A percentile compares a stretch with the other conserved stretches of the same genome.
phyloP scores from a whole-genome alignment of 2,888 invertebrate species.

The Dicranocentrus wangi region DNA sequence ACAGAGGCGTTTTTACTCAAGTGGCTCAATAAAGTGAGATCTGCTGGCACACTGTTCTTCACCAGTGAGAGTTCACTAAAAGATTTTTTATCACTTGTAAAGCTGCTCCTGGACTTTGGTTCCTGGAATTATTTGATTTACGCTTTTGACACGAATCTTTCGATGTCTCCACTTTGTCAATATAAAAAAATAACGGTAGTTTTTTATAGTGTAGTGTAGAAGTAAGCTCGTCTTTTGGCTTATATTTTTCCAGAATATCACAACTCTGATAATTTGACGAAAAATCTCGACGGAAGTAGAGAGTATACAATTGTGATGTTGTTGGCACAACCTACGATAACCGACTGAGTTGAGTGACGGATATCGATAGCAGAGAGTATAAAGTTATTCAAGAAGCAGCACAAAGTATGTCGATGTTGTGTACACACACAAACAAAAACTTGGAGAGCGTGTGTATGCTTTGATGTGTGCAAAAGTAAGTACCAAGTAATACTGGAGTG shows the following conservation, averaged over 20 bases:
- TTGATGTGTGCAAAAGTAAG: neutral
- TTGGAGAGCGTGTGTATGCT: neutral
- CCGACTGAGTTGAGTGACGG: constrained; percentile 58
- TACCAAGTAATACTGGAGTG: constrained; percentile 43
- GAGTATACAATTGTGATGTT: constrained; percentile 28
- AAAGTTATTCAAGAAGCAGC: constrained; percentile 37
- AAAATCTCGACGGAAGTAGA: constrained; percentile 46
- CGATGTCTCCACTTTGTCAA: constrained; percentile 38
- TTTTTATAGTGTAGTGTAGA: too few relatives aligned
- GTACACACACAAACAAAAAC: neutral
- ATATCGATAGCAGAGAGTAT: constrained; percentile 37
- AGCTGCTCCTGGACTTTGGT: neutral
- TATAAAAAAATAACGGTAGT: constrained; percentile 11
- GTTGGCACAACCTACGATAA: constrained; percentile 61
- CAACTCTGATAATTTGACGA: constrained; percentile 14
- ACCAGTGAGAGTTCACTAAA: constrained; percentile 14
- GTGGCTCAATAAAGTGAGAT: neutral
- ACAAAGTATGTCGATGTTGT: neutral
- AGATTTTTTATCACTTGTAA: constrained; percentile 8
- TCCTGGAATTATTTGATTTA: neutral
- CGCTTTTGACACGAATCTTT: constrained; percentile 29
- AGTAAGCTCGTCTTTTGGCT: constrained; percentile 53
- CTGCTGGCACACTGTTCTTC: neutral
- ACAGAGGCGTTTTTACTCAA: constrained; percentile 12
- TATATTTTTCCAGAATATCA: constrained; percentile 25